Evolutionary conservation across 2,113 vertebrate genomes (phyloP), one percentile per base, ranked within the genome.

Genomic region (Genyomyrus donnyi): DNA sequence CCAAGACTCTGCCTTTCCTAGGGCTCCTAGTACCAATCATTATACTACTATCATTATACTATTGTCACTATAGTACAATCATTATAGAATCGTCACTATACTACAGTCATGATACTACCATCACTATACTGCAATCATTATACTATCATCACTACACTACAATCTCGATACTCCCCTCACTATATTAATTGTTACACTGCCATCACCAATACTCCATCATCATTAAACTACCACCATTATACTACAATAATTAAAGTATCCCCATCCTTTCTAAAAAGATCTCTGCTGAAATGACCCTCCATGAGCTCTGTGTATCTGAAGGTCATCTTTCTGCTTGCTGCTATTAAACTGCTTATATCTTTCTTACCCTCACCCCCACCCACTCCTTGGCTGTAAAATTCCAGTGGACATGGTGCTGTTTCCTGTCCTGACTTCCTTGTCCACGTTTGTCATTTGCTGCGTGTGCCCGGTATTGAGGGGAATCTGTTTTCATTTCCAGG

Each of bases 401-500:
- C 31, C 19, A 45, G 85, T 88, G n/a, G 62, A 31, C n/a, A 31
- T 1, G 10, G n/a, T 27, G 3, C 62, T 3, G 46, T 80, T 90
- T 62, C n/a, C n/a, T 66, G 85, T 77, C 53, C 48, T 50, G 53
- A n/a, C 13, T 56, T 11, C 45, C 3, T 49, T 39, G 17, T 21
- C 45, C 8, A n/a, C 4, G 15, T 42, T 42, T 19, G 49, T 6
- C n/a, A n/a, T 39, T 46, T 21, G 66, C 4, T 31, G 45, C 52
- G 27, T 70, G 21, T 8, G 49, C 27, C 46, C 46, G 7, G n/a
- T 42, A 74, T 77, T 39, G 6, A 19, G 50, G 53, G 7, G 85
- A 46, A 53, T 50, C 48, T 74, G 62, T 80, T 90, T 46, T 87
- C 52, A 74, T 80, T 88, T 88, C n/a, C 27, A n/a, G 70, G 19